A percentile compares a stretch with the other conserved stretches of the same genome.
phyloP scores from a whole-genome alignment of 2,797 vertebrate genomes.

The Gephyroberyx darwinii region DNA sequence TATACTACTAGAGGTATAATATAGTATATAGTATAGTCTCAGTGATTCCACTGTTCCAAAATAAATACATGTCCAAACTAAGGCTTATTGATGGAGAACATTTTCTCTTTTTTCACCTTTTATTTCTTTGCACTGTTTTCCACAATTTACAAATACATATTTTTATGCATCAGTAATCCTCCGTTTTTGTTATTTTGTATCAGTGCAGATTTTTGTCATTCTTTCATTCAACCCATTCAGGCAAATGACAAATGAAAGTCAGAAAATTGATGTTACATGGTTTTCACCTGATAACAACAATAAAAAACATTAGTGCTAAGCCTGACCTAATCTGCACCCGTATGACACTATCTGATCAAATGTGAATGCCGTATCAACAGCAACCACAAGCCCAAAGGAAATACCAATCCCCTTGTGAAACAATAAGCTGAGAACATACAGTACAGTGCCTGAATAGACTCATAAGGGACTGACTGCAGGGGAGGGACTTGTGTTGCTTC shows the following conservation, averaged over 20 bases:
- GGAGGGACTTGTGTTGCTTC: slow-evolving; percentile 57
- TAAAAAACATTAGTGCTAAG: not conserved
- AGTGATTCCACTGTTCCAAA: no score
- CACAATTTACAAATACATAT: not conserved
- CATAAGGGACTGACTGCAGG: slow-evolving; percentile 49
- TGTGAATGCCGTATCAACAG: slow-evolving; percentile 55
- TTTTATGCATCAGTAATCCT: not conserved
- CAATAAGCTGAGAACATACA: slow-evolving; percentile 65
- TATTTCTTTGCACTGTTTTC: no score
- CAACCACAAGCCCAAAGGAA: slow-evolving; percentile 65
- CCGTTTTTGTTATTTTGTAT: no score
- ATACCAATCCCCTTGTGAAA: slow-evolving; percentile 70
- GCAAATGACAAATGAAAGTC: not conserved
- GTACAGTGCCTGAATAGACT: slow-evolving; percentile 41
- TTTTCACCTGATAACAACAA: not conserved
- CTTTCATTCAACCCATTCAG: no score
- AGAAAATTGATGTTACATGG: not conserved
- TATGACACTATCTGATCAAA: slow-evolving; percentile 51
- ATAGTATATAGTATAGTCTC: no score
- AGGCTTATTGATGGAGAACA: no score
- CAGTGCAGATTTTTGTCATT: no score
- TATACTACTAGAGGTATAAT: no score
- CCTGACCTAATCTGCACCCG: slow-evolving; percentile 22
- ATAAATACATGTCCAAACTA: no score
- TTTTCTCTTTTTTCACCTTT: no score